These are phyloP conservation scores for Lepidothrix coronata DNA, from an alignment of 2,113 vertebrate genomes.

Conservation along the genomic window DNA sequence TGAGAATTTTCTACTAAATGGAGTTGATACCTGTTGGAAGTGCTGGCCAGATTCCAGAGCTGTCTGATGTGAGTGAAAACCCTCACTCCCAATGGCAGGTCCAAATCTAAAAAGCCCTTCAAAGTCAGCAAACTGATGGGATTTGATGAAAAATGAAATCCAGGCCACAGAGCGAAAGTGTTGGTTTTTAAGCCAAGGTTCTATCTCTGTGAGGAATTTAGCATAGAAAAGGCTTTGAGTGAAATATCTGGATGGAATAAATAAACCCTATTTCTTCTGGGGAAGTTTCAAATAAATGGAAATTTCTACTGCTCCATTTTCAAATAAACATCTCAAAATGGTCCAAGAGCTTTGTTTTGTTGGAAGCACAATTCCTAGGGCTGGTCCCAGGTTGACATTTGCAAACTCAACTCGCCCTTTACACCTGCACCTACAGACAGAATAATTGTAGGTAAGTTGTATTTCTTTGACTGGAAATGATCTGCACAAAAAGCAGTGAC, in stretches of 20 bases:
- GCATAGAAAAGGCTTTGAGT: neutral
- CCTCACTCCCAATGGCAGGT: neutral
- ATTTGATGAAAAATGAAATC: neutral
- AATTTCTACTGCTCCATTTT: neutral
- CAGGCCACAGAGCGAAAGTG: neutral
- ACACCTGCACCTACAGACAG: neutral
- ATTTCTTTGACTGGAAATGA: neutral
- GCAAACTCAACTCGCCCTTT: neutral
- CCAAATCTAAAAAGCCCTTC: neutral
- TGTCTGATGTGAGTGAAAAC: neutral
- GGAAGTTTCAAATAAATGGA: neutral
- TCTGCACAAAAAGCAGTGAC: neutral
- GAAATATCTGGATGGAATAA: neutral
- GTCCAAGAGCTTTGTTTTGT: neutral
- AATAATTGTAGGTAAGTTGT: neutral
- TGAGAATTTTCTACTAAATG: neutral
- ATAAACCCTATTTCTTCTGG: neutral
- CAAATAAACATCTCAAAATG: neutral
- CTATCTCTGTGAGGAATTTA: neutral
- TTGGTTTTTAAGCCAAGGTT: neutral
- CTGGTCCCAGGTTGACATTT: neutral
- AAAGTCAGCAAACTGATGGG: neutral
- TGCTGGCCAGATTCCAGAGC: neutral
- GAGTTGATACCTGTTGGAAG: neutral
- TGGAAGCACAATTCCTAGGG: neutral